phyloP scores from a whole-genome alignment of 64 coral and sea anemone species.

The Dendrophyllia cribrosa region DNA sequence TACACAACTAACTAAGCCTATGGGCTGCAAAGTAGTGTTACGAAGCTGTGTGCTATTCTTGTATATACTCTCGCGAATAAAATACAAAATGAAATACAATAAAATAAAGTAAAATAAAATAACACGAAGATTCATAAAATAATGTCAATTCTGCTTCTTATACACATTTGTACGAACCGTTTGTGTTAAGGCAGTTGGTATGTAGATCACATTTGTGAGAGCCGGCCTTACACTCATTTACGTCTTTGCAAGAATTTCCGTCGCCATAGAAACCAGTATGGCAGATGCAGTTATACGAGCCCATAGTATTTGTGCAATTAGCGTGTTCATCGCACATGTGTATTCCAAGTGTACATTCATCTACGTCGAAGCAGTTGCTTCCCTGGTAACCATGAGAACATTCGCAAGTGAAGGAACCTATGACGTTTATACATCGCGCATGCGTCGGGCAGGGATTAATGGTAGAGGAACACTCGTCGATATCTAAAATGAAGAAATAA shows the following conservation, averaged over 20 bases:
- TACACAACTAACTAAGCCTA: no score
- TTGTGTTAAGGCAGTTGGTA: conserved; percentile 22
- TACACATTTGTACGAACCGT: conserved; percentile 25
- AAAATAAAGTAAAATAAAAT: no score
- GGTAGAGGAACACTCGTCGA: not conserved
- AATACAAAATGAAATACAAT: no score
- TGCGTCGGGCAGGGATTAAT: conserved; percentile 5
- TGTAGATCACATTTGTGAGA: conserved; percentile 14
- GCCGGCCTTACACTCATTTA: conserved; percentile 42
- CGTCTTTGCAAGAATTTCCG: conserved; percentile 2
- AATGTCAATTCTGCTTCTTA: not conserved
- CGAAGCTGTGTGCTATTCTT: no score
- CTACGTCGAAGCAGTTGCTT: not conserved
- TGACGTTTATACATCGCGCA: not conserved
- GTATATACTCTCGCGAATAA: no score
- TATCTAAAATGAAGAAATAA: not conserved
- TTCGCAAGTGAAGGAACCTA: conserved; percentile 14
- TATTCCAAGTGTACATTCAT: conserved; percentile 11
- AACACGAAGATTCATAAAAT: no score
- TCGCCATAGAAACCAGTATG: conserved; percentile 20
- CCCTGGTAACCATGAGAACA: not conserved
- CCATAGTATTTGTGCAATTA: conserved; percentile 25
- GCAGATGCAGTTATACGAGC: conserved; percentile 38
- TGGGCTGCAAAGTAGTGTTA: no score
- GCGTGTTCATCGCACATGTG: conserved; percentile 23